These are phyloP conservation scores for Luffia ferchaultella DNA, from an alignment of 2,888 invertebrate species.

Conservation along the genomic window DNA sequence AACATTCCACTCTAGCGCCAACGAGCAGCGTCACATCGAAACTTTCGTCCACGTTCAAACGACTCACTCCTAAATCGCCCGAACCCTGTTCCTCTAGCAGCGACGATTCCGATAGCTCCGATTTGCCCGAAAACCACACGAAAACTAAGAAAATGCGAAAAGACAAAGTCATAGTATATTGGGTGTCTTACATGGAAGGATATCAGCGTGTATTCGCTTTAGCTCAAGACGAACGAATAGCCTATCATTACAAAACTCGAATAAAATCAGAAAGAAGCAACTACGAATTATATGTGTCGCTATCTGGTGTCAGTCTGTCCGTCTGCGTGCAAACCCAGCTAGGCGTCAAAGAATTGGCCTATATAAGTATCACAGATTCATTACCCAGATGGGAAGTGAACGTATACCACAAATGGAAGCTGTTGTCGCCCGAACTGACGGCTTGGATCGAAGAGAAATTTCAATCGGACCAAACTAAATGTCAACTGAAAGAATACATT, in stretches of 20 bases:
- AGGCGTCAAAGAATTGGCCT: conserved; percentile 71
- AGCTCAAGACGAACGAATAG: conserved; percentile 78
- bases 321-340: conserved; percentile 51
- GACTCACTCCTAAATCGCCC: conserved; percentile 57
- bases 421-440: conserved; percentile 76
- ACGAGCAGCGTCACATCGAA: conserved; percentile 60
- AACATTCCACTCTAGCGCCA: conserved; percentile 54
- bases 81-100: conserved; percentile 67
- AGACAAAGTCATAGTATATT: conserved; percentile 80
- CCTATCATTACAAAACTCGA: conserved; percentile 63
- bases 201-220: conserved; percentile 78
- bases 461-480: conserved; percentile 72
- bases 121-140: conserved; percentile 48
- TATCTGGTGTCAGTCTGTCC: conserved; percentile 74
- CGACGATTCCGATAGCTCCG: conserved; percentile 62
- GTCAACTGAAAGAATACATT: conserved; percentile 80
- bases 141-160: conserved; percentile 71
- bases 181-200: conserved; percentile 81
- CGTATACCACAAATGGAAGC: conserved; percentile 82
- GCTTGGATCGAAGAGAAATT: conserved; percentile 87
- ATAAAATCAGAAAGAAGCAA: conserved; percentile 74
- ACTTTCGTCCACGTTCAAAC: conserved; percentile 60
- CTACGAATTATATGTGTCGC: conserved; percentile 72
- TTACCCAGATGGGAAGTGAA: conserved; percentile 85
- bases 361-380: conserved; percentile 71